A percentile compares a stretch with the other conserved stretches of the same genome.
These are phyloP conservation scores for Aquatica leii DNA, from an alignment of 2,888 invertebrate species.

Conservation along the genomic window DNA sequence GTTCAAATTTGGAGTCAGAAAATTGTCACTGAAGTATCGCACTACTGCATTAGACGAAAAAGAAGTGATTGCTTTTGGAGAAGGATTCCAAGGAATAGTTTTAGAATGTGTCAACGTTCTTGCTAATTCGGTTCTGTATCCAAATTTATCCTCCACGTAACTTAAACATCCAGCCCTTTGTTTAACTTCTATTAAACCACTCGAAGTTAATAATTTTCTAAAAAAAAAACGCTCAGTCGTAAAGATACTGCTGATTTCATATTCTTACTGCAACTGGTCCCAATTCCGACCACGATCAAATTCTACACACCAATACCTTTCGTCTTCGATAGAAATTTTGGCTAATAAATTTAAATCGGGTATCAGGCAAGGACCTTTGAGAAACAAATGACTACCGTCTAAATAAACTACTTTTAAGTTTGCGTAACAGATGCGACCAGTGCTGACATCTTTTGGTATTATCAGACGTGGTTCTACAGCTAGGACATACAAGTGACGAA, in stretches of 20 bases:
- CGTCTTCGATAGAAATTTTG: conserved; percentile 81
- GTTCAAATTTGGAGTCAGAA: conserved; percentile 60
- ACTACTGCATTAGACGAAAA: conserved; percentile 78
- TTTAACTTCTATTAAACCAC: conserved; percentile 82
- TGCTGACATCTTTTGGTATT: conserved; percentile 85
- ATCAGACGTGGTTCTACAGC: conserved; percentile 91
- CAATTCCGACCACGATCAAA: conserved; percentile 86
- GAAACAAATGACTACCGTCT: conserved; percentile 54
- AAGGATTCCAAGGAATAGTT: conserved; percentile 72
- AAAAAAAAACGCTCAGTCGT: not conserved
- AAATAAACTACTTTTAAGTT: conserved; percentile 71
- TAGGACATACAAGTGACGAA: conserved; percentile 94
- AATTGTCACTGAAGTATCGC: conserved; percentile 74
- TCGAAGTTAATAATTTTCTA: conserved; percentile 63
- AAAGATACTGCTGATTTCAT: conserved; percentile 21
- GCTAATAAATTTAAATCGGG: conserved; percentile 80
- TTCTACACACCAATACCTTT: conserved; percentile 88
- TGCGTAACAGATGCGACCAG: conserved; percentile 82
- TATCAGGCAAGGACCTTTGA: conserved; percentile 85
- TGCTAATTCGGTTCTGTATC: conserved; percentile 79
- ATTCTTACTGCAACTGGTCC: conserved; percentile 76
- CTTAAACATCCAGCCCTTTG: conserved; percentile 90
- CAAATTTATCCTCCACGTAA: conserved; percentile 84
- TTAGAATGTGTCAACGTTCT: conserved; percentile 81
- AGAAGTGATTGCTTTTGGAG: conserved; percentile 72